Conservation (phyloP, 2,113 vertebrate genomes). For the Trinectes maculatus region DNA sequence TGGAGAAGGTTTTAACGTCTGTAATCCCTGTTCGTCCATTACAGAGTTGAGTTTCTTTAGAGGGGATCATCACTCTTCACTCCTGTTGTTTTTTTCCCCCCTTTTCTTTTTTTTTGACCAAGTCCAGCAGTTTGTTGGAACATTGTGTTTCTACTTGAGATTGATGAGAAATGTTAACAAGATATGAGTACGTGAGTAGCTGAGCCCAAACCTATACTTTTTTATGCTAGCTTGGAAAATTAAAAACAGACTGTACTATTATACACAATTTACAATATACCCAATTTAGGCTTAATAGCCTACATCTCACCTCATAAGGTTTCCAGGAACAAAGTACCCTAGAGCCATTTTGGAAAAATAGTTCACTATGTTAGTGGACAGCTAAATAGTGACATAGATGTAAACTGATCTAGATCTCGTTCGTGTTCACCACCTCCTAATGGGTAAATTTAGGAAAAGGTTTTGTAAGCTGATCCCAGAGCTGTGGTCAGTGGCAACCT, state of each 20-base stretch:
- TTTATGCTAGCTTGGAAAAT: constrained; percentile 50
- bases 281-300: constrained; percentile 63
- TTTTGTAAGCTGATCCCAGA: constrained; percentile 73
- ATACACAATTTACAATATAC: constrained; percentile 58
- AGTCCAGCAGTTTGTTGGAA: constrained; percentile 71
- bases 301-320: constrained; percentile 71
- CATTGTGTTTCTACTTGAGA: constrained; percentile 71
- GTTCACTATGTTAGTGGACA: constrained; percentile 50
- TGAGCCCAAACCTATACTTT: constrained; percentile 44
- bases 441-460: constrained; percentile 77
- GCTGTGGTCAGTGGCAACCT: constrained; percentile 73
- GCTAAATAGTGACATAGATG: constrained; percentile 63
- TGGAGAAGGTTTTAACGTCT: constrained; percentile 79
- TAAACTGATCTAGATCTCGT: constrained; percentile 62
- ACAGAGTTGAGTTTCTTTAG: constrained; percentile 79
- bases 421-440: constrained; percentile 67
- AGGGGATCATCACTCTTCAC: constrained; percentile 77
- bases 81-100: constrained; percentile 64
- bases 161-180: constrained; percentile 62
- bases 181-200: constrained; percentile 52
- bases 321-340: constrained; percentile 67
- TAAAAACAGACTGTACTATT: constrained; percentile 56
- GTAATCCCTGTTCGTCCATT: constrained; percentile 78
- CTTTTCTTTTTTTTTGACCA: constrained; percentile 48
- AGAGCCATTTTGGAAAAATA: constrained; percentile 69